phyloP scores from a whole-genome alignment of 2,888 invertebrate species.

The Elysia crispata region DNA sequence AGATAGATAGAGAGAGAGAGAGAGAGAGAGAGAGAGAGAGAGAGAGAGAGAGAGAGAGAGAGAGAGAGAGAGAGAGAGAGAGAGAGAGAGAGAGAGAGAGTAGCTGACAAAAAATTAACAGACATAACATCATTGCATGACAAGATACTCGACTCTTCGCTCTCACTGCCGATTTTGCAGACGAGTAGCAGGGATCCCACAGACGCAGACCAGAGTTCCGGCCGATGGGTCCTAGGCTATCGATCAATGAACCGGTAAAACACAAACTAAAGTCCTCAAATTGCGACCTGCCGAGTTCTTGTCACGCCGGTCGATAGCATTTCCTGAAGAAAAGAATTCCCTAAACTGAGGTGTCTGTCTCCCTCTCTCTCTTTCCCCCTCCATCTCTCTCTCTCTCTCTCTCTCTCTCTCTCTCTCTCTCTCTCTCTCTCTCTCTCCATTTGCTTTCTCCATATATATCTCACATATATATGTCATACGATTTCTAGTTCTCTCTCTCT shows the following conservation, averaged over 20 bases:
- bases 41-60: background rate
- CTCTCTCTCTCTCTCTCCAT: constrained; percentile 23
- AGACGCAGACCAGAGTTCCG: background rate
- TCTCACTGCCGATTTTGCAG: background rate
- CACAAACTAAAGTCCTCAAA: too few species aligned
- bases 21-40: background rate
- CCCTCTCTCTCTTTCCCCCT: background rate
- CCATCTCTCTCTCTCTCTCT: too few species aligned
- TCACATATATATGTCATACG: background rate
- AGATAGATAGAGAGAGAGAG: background rate
- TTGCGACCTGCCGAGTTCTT: too few species aligned
- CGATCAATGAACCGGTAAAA: background rate
- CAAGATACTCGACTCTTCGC: background rate
- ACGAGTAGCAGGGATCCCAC: background rate
- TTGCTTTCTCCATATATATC: constrained; percentile 5
- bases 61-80: background rate
- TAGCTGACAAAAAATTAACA: background rate
- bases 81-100: background rate
- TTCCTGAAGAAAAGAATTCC: too few species aligned
- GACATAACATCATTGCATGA: too few species aligned
- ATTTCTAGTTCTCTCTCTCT: background rate
- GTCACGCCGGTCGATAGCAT: too few species aligned
- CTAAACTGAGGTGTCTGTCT: background rate
- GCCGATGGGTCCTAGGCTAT: background rate
- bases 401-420: background rate